Evolutionary conservation across 2,113 vertebrate species (phyloP).

Genomic region (Nanorana parkeri): DNA sequence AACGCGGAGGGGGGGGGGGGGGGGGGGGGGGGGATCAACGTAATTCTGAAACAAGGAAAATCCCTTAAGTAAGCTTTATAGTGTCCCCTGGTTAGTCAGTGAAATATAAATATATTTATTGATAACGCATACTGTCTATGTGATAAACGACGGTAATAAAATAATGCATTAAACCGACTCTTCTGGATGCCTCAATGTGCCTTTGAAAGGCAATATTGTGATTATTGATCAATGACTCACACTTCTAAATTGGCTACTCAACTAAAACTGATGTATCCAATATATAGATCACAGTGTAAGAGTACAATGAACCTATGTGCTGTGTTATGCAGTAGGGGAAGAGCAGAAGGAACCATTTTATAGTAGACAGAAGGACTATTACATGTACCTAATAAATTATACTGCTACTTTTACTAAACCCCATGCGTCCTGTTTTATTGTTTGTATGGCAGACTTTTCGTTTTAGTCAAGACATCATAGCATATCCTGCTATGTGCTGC

Average conservation of each 20-base stretch:
- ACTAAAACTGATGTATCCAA: neutral
- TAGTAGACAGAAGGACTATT: neutral
- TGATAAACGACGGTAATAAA: neutral
- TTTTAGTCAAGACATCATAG: too few species aligned
- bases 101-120: neutral
- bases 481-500: too few species aligned
- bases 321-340: neutral
- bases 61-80: neutral
- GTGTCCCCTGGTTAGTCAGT: neutral
- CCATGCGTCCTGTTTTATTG: neutral
- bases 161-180: neutral
- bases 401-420: neutral
- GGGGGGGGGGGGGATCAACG: too few species aligned
- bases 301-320: neutral
- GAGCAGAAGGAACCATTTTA: neutral
- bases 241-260: neutral
- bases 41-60: too few species aligned
- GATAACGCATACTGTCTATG: neutral
- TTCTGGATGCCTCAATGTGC: neutral
- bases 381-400: slow-evolving; percentile 5
- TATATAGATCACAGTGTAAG: neutral
- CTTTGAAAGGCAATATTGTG: neutral
- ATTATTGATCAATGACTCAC: too few species aligned
- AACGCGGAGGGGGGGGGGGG: too few species aligned
- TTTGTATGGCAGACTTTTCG: too few species aligned